Percentiles rank a stretch among this genome's conserved stretches.
These are phyloP conservation scores for Eulemur coronatus DNA, from an alignment of 2,797 vertebrate species.

Conservation along the genomic window DNA sequence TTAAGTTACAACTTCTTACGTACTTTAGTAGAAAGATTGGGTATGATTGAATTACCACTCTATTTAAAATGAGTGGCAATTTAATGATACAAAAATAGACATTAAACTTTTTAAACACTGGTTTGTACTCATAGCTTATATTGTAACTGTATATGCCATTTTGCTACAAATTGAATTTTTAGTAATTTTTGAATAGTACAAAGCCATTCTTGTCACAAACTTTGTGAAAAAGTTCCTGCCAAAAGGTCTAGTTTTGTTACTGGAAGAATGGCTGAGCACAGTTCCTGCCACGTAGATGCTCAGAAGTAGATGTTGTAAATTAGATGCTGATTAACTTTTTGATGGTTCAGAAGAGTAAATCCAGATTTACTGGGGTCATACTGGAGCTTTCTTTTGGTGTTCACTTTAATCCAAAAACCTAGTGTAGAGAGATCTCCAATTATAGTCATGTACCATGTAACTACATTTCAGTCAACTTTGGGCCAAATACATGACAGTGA, in stretches of 20 bases:
- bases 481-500: neutral
- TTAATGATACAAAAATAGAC: slow-evolving; percentile 28
- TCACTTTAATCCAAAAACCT: neutral
- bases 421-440: neutral
- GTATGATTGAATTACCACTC: neutral
- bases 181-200: neutral
- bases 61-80: neutral
- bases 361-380: neutral
- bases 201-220: neutral
- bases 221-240: neutral
- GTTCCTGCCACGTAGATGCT: neutral
- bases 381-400: neutral
- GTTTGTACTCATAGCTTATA: neutral
- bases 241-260: neutral
- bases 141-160: neutral
- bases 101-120: neutral
- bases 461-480: neutral
- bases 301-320: neutral
- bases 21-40: neutral
- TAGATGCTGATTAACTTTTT: neutral
- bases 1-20: slow-evolving; percentile 12
- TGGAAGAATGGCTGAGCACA: neutral
- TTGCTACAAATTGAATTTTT: neutral
- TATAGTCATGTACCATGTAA: neutral
- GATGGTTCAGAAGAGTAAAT: neutral